Conservation (phyloP, 30 jellyfish, hydroid and myxozoan species). For the Mastigias papua region DNA sequence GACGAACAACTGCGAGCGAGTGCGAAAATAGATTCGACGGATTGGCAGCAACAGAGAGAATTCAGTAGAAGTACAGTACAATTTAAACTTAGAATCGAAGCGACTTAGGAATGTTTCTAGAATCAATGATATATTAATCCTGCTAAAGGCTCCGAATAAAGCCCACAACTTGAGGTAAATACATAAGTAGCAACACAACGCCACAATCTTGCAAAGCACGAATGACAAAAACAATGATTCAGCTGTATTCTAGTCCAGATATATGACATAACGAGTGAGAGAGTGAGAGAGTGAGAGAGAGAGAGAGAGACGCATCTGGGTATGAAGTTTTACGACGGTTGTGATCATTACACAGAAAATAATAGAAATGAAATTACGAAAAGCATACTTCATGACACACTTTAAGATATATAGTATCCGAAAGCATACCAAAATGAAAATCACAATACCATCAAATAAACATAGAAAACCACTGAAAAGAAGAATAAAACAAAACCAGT, state of each 20-base stretch:
- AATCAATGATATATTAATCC: conserved; percentile 26
- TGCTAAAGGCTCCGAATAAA: conserved; percentile 56
- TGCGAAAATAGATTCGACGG: conserved; percentile 54
- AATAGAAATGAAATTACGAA: too few species aligned
- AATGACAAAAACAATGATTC: background rate
- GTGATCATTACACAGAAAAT: too few species aligned
- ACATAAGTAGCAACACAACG: background rate
- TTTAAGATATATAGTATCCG: too few species aligned
- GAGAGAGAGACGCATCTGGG: too few species aligned
- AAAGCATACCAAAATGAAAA: too few species aligned
- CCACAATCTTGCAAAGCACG: background rate
- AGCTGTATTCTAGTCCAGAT: background rate
- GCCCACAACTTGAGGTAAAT: conserved; percentile 31
- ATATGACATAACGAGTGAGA: too few species aligned
- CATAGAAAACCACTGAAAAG: too few species aligned
- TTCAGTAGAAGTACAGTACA: conserved; percentile 30
- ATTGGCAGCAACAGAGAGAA: conserved; percentile 53
- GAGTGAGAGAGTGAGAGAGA: too few species aligned
- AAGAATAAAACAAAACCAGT: too few species aligned
- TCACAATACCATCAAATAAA: too few species aligned
- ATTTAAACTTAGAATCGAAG: conserved; percentile 14
- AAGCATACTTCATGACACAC: too few species aligned
- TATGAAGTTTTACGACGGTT: too few species aligned
- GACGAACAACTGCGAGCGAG: conserved; percentile 41
- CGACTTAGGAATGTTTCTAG: conserved; percentile 26